phyloP scores from a whole-genome alignment of 2,888 invertebrate species.

The Sminthurinus aureus region DNA sequence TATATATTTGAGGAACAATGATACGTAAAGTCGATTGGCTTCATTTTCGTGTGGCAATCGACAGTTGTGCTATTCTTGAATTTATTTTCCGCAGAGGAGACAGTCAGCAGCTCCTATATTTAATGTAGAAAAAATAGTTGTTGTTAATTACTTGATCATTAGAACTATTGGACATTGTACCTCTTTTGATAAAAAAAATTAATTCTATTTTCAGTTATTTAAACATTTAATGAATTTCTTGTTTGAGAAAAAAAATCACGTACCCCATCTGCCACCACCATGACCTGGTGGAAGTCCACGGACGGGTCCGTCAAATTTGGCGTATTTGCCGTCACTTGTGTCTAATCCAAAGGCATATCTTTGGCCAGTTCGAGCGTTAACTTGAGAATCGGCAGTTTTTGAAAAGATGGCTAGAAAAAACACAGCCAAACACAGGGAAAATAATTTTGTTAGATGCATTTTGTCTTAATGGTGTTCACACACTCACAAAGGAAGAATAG shows the following conservation, averaged over 20 bases:
- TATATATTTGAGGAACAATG: constrained; percentile 7
- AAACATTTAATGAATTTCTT: background rate
- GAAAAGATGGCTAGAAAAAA: constrained; percentile 35
- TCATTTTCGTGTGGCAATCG: background rate
- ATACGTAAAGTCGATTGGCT: background rate
- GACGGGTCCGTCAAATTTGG: constrained; percentile 41
- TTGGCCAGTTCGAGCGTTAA: constrained; percentile 32
- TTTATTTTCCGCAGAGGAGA: constrained; percentile 30
- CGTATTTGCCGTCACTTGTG: constrained; percentile 36
- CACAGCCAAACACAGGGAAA: constrained; percentile 34
- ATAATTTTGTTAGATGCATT: constrained; percentile 37
- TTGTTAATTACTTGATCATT: background rate
- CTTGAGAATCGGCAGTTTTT: constrained; percentile 10
- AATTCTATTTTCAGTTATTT: background rate
- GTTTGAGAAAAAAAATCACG: background rate
- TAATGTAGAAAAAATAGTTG: background rate
- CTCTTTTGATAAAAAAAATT: too few relatives aligned
- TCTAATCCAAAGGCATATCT: constrained; percentile 38
- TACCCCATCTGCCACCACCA: constrained; percentile 41
- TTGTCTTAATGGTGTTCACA: background rate
- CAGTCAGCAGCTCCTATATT: constrained; percentile 41
- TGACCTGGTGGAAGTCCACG: constrained; percentile 36
- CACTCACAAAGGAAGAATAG: background rate
- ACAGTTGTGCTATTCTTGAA: background rate
- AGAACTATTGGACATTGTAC: background rate